phyloP scores from a whole-genome alignment of 2,797 vertebrate genomes.

The Spinibarbus caldwelli region DNA sequence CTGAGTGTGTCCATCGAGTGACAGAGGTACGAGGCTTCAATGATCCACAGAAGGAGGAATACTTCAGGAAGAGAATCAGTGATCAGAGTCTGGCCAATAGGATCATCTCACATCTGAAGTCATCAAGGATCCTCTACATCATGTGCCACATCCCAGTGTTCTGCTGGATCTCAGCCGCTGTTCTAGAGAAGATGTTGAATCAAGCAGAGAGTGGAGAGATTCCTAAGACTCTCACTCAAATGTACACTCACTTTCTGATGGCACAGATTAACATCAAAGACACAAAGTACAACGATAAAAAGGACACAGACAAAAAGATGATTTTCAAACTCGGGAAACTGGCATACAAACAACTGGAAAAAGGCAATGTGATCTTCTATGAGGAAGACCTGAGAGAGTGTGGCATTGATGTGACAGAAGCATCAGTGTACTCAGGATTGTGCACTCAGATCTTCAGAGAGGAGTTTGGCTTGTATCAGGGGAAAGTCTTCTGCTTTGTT shows the following conservation, averaged over 20 bases:
- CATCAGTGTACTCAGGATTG: background rate
- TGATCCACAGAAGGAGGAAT: background rate
- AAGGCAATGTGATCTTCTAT: no score
- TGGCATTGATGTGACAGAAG: background rate
- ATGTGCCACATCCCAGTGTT: constrained; percentile 11
- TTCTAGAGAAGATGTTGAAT: background rate
- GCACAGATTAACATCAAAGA: background rate
- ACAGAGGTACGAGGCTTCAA: background rate
- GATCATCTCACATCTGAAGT: constrained; percentile 4
- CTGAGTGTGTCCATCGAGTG: background rate
- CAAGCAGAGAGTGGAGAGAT: background rate
- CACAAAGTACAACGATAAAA: no score
- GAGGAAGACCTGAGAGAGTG: background rate
- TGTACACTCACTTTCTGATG: background rate
- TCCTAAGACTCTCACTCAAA: background rate
- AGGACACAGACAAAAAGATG: no score
- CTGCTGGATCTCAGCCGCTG: constrained; percentile 4
- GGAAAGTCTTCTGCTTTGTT: no score
- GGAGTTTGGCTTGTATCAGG: no score
- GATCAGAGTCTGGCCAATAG: background rate
- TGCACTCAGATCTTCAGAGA: no score
- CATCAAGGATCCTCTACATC: background rate
- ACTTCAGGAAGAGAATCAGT: background rate
- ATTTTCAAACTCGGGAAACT: no score
- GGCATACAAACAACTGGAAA: no score